Evolutionary conservation across 2,113 vertebrate genomes (phyloP), one percentile per base, ranked within the genome.

Genomic region (Macrotus californicus): DNA sequence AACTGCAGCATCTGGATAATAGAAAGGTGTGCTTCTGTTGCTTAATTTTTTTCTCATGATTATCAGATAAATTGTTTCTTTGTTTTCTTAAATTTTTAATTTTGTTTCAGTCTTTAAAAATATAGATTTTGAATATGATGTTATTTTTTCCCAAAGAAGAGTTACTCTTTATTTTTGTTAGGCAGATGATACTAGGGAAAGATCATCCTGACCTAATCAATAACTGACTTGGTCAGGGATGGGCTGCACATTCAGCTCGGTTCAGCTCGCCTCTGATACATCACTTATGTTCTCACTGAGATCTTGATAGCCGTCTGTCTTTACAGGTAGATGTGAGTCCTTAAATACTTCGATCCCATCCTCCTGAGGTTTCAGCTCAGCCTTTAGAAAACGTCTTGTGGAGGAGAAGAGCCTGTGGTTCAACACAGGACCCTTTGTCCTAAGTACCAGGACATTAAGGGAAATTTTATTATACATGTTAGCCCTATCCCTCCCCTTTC

Each of bases 21-120:
- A 43, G 26, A 12, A 29, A 61, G 61, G 22, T 69, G 54, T 72
- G 9, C 46, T 91, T 93, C 3, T 77, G 19, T 87, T 81, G 41
- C 31, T 69, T 79, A 64, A 67, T 46, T 24, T 48, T 24, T 48
- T 93, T 75, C 15, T 93, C 46, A 50, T 85, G 5, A 14, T 64
- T 61, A 75, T 87, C 5, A 61, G 70, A 36, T 36, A 39, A 31
- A 80, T 79, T 31, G 16, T 36, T 67, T 83, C 21, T 72, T 79
- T 87, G n/a, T n/a, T 36, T 90, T 61, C 24, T 93, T 84, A 39
- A 67, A 54, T 48, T 54, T 79, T 61, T 64, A 82, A 41, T 29
- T 48, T 83, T 64, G 59, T 73, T 21, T 41, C 12, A 77, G 15
- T 34, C 29, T 92, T 72, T 36, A 39, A 29, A 8, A 16, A 22